Conservation (phyloP, 1,140 invertebrate genomes). For the Gonioctena quinquepunctata region DNA sequence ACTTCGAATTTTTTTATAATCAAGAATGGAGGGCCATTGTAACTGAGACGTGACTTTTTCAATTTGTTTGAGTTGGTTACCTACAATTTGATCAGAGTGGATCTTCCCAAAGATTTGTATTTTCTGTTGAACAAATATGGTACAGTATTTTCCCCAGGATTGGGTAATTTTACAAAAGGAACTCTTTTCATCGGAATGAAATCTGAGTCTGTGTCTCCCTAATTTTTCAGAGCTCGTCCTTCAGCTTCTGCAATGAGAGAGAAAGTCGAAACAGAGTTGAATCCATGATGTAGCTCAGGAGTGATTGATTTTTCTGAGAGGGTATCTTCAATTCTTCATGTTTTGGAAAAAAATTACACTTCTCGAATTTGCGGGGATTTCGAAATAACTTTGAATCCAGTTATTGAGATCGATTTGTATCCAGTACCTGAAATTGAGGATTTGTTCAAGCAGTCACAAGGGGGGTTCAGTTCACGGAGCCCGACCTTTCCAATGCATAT, state of each 20-base stretch:
- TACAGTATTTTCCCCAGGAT: background rate
- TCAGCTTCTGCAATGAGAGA: background rate
- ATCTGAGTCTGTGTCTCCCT: background rate
- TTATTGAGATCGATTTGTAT: too few species aligned
- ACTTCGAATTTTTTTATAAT: background rate
- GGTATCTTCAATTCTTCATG: too few species aligned
- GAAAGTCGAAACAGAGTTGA: conserved; percentile 33
- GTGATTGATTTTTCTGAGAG: too few species aligned
- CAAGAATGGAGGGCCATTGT: background rate
- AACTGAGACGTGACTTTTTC: background rate
- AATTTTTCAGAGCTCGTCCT: conserved; percentile 9
- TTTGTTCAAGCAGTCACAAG: too few species aligned
- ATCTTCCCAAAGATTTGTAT: background rate
- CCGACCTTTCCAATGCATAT: too few species aligned
- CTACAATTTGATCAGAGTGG: background rate
- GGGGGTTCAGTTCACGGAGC: too few species aligned
- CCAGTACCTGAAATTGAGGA: too few species aligned
- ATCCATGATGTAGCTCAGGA: too few species aligned
- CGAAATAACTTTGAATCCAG: too few species aligned
- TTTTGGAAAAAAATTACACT: too few species aligned
- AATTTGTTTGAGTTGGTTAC: background rate
- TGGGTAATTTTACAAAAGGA: background rate
- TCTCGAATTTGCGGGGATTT: too few species aligned
- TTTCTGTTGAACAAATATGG: background rate
- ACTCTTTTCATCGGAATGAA: background rate